Base-by-base conservation (phyloP, 2,113 vertebrate species). In the Callaeas wilsoni region DNA sequence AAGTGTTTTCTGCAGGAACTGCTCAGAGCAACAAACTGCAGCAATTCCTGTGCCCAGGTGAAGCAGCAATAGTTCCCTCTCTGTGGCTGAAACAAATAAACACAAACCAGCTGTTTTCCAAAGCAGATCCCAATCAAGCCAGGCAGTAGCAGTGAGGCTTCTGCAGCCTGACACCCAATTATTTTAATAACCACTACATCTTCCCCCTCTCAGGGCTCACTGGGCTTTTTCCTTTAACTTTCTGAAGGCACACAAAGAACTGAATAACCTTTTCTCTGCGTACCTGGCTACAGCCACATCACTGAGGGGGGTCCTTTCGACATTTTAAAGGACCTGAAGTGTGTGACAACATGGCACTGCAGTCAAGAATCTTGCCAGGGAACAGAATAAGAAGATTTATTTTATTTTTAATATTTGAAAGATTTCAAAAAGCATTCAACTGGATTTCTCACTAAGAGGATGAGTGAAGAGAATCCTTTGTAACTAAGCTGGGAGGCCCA, bases 371-470 rank as follows among this genome's bases (percentile, higher is more conserved):
- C 87, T 92, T 23, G 22, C 73, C 7, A 1, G 46, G 22, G 50
- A 82, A 81, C 22, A 5, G 65, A 91, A 92, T 95, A 95, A 96
- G 87, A 96, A 95, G 74, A 69, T 52, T 91, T 90, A 90, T 97
- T 95, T 95, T 77, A 87, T 96, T 96, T 96, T 93, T 89, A 97
- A 95, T 94, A 92, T 94, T 96, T 96, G 76, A 95, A 96, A 96
- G 87, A 71, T 93, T 83, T 85, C 82, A 92, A 90, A 96, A 96
- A 95, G 79, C 92, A 94, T 97, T 97, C 97, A 97, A 96, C 93
- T 96, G 92, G 92, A 97, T 97, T 97, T 96, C 93, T 98, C 92
- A 91, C 95, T 89, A 93, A 96, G 88, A 97, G 93, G 85, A 97
- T 92, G 90, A 96, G 79, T 95, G 78, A 71, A 95, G 84, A 93